Evolutionary conservation across 2,797 vertebrate genomes (phyloP), one percentile per base, ranked within the genome.

Genomic region (Echeneis naucrates): DNA sequence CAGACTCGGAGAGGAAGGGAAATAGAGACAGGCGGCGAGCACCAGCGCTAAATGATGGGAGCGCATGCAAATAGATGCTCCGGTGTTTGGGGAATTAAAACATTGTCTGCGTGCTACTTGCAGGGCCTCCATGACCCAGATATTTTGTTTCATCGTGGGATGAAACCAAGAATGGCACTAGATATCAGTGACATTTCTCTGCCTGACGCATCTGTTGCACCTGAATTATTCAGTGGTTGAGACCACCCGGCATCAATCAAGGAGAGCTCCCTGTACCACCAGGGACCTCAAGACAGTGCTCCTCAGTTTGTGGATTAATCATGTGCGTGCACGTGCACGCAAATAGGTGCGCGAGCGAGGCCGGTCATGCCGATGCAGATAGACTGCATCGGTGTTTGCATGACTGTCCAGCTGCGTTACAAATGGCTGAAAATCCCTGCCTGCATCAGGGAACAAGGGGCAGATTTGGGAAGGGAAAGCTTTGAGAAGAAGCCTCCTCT

Each of bases 141-240:
- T 92, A 90, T 78, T 84, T 85, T 87, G 86, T 82, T 85, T 82
- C 66, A 81, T 83, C 66, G 6, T 76, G 90, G 82, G 87, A 87
- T 81, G 51, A 87, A 82, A 88, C 69, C 27, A 77, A 86, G 83
- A 87, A 81, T 64, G 77, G 82, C 63, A 56, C 79, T 84, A 70
- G 87, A 90, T 92, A 92, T 91, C 89, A 69, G 81, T 92, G 88
- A 92, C 90, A 92, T 88, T 89, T 88, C 62, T 71, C 81, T 79
- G 81, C 84, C 85, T 84, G 78, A 83, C 77, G 72, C 91, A 83
- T 92, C 92, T 90, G 90, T 85, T 83, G 71, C 77, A 91, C 82
- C 88, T 92, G 87, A 92, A 92, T 92, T 91, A 93, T 94, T 93
- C 86, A 92, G 79, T 55, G 86, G 65, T 82, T 74, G 71, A 88